phyloP scores from a whole-genome alignment of 2,888 invertebrate genomes.

The Elmis aenea region DNA sequence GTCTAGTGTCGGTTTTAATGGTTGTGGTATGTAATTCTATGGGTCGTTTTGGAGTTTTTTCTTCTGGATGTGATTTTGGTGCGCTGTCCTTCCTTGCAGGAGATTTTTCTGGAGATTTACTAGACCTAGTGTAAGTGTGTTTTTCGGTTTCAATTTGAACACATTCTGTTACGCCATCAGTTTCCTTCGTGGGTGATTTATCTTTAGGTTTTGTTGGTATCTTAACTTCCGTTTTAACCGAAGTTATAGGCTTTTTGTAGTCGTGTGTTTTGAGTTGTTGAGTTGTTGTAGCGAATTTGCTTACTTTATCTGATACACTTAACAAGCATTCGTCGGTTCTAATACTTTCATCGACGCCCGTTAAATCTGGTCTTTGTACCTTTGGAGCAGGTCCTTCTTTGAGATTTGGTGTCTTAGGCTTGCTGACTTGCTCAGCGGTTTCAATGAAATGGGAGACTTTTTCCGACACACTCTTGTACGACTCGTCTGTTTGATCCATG shows the following conservation, averaged over 20 bases:
- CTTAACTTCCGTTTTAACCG: constrained; percentile 28
- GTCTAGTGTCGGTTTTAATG: constrained; percentile 8
- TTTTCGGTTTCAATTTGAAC: constrained; percentile 28
- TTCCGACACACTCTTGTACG: constrained; percentile 50
- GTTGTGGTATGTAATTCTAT: constrained; percentile 25
- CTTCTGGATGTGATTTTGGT: constrained; percentile 14
- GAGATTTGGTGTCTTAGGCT: constrained; percentile 14
- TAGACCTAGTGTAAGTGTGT: constrained; percentile 18
- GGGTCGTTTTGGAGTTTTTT: constrained; percentile 31
- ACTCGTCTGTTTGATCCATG: no score
- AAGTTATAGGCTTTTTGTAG: constrained; percentile 22
- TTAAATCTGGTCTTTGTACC: constrained; percentile 25
- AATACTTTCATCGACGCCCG: constrained; percentile 30
- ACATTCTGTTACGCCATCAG: constrained; percentile 20
- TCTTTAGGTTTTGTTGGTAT: neutral
- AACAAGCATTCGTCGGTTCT: constrained; percentile 51
- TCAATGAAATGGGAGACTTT: constrained; percentile 49
- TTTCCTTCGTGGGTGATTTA: constrained; percentile 3
- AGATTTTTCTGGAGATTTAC: constrained; percentile 11
- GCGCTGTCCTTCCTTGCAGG: constrained; percentile 12
- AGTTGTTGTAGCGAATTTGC: constrained; percentile 51
- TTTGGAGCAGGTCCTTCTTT: constrained; percentile 21
- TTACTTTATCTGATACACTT: constrained; percentile 56
- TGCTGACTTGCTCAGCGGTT: constrained; percentile 24
- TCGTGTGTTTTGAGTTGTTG: constrained; percentile 50